Evolutionary conservation across 1,140 invertebrate genomes (phyloP).

Genomic region (Hesperophylax magnus): DNA sequence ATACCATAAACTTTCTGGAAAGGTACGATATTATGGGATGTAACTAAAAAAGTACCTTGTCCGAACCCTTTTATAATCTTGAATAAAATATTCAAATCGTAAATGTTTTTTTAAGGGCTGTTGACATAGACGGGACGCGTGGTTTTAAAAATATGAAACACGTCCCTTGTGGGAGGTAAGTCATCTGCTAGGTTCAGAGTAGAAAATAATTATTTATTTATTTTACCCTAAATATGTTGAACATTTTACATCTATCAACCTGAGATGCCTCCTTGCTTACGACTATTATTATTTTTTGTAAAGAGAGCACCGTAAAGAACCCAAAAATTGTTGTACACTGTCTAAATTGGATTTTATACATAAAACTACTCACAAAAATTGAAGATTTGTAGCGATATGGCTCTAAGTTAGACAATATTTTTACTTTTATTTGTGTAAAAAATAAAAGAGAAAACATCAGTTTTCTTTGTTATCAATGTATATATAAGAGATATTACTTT

Average conservation of each 20-base stretch:
- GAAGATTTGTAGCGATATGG: too few species aligned
- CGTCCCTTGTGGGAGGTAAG: not conserved
- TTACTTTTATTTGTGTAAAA: too few species aligned
- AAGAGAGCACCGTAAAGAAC: not conserved
- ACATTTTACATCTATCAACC: not conserved
- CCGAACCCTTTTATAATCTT: not conserved
- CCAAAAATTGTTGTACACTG: too few species aligned
- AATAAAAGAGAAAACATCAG: too few species aligned
- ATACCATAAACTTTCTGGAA: too few species aligned
- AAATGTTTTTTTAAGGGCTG: not conserved
- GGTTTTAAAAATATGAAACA: conserved; percentile 8
- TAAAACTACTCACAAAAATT: too few species aligned
- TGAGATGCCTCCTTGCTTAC: not conserved
- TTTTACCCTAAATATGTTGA: not conserved
- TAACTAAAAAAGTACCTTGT: not conserved
- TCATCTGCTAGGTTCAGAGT: not conserved
- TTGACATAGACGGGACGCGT: not conserved
- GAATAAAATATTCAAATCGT: conserved; percentile 15
- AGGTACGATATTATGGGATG: too few species aligned
- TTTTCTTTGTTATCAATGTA: too few species aligned
- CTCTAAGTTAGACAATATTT: too few species aligned
- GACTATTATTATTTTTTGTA: not conserved
- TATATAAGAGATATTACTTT: too few species aligned
- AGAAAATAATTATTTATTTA: conserved; percentile 8
- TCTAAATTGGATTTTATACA: too few species aligned